A percentile compares a stretch with the other conserved stretches of the same genome.
Evolutionary conservation across 2,113 vertebrate species (phyloP).

Genomic region (Eptatretus burgeri): DNA sequence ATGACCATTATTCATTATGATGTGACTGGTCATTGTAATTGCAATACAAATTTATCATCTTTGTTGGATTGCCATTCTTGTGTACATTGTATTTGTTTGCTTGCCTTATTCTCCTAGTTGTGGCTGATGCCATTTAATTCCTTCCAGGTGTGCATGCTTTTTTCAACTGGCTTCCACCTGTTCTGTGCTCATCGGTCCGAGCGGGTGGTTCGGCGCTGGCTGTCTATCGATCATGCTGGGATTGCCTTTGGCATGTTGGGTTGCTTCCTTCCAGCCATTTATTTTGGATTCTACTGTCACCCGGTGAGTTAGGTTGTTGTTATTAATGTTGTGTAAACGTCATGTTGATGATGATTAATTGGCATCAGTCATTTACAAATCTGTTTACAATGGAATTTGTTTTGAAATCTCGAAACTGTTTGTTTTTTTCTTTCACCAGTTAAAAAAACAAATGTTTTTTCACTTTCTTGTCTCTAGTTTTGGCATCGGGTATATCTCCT

Average conservation of each 20-base stretch:
- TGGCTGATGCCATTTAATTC: too few species aligned
- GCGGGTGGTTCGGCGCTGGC: slow-evolving; percentile 70
- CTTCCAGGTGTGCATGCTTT: slow-evolving; percentile 57
- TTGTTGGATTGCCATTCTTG: too few species aligned
- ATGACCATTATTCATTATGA: too few species aligned
- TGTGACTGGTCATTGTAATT: too few species aligned
- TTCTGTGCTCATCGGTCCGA: slow-evolving; percentile 81
- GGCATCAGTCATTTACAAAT: background rate
- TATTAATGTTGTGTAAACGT: background rate
- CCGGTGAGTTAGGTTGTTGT: slow-evolving; percentile 26
- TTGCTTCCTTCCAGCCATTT: slow-evolving; percentile 70
- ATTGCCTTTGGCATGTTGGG: slow-evolving; percentile 70
- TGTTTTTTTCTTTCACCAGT: background rate
- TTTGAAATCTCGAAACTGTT: background rate
- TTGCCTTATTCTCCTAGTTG: too few species aligned
- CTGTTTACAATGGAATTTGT: background rate
- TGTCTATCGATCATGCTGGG: slow-evolving; percentile 64
- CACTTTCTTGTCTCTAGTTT: slow-evolving; percentile 24
- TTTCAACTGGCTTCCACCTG: slow-evolving; percentile 62
- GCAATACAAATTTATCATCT: too few species aligned
- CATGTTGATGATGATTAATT: background rate
- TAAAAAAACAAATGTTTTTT: background rate
- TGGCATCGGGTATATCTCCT: slow-evolving; percentile 78
- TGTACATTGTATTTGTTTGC: too few species aligned
- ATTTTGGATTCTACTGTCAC: slow-evolving; percentile 83